Base-by-base conservation (phyloP, 2,113 vertebrate genomes). In the Dicentrarchus labrax region DNA sequence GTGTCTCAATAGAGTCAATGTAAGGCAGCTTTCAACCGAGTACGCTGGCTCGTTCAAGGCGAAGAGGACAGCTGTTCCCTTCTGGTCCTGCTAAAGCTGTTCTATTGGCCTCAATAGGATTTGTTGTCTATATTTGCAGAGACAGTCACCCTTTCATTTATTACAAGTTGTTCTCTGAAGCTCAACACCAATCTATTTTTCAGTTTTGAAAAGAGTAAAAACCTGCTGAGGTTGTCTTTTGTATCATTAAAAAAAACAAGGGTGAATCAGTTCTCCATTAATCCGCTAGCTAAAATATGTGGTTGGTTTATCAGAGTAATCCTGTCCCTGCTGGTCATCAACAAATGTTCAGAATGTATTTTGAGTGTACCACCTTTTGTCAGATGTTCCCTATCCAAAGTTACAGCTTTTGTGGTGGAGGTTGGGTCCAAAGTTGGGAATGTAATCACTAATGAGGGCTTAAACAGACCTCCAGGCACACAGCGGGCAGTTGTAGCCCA, bases 51-150 rank as follows among this genome's bases (percentile, higher is more conserved):
- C 16, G 19, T 43, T 87, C 62, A 54, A 57, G 78, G 68, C n/a
- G 16, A 45, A 41, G 70, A 43, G 45, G 79, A 84, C 91, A 90
- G 90, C 92, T 94, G 88, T 88, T 85, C 64, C 67, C 79, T 70
- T 72, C 80, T 83, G 66, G 11, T 75, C 16, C 57, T 56, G 72
- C 62, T 69, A 38, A 78, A 89, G 78, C 79, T 67, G 45, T 54
- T 54, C 64, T 21, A 9, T 48, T 65, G 38, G n/a, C 71, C 77
- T 90, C 65, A 73, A 74, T 67, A 64, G 80, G 62, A 78, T 83
- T 73, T 70, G 71, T 78, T 60, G 59, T 81, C 21, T 73, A 12
- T 43, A 61, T 81, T 76, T 69, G 71, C 0, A 21, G 13, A 62
- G 9, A 60, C 38, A 53, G 39, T 39, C 39, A 50, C 4, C 59